phyloP scores from a whole-genome alignment of 2,888 invertebrate species.

The Caenorhabditis sp. region DNA sequence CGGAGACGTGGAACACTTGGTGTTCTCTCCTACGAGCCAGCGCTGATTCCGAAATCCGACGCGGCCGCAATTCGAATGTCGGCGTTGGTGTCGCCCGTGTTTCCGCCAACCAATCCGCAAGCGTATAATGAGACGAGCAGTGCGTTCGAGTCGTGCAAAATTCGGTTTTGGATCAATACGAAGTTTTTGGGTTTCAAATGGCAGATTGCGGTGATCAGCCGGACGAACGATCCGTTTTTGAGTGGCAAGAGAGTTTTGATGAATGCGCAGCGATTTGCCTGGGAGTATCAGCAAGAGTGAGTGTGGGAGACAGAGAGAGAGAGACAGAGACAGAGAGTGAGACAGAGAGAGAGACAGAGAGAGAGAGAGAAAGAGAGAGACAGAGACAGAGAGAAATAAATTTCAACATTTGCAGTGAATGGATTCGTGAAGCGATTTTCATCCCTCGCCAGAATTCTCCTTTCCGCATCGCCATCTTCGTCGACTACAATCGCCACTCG shows the following conservation, averaged over 20 bases:
- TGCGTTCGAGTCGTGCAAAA: constrained; percentile 22
- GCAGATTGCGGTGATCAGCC: constrained; percentile 27
- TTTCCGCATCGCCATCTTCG: constrained; percentile 29
- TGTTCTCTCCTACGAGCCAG: constrained; percentile 16
- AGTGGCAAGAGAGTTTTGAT: constrained; percentile 17
- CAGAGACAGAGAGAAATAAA: too few relatives aligned
- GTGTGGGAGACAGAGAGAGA: too few relatives aligned
- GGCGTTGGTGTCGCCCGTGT: constrained; percentile 19
- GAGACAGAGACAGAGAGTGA: too few relatives aligned
- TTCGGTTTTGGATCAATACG: background rate
- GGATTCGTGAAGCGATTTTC: constrained; percentile 10
- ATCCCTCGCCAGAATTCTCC: constrained; percentile 25
- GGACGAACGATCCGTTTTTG: constrained; percentile 16
- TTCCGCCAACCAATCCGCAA: constrained; percentile 35
- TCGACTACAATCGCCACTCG: constrained; percentile 4
- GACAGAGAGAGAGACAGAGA: background rate
- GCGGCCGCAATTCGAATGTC: constrained; percentile 10
- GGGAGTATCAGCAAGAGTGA: background rate
- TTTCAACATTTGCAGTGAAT: constrained; percentile 11
- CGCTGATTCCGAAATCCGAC: background rate
- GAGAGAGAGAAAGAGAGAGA: too few relatives aligned
- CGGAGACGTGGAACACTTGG: constrained; percentile 21
- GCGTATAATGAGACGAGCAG: constrained; percentile 18
- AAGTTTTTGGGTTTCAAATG: constrained; percentile 15
- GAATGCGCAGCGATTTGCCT: background rate